Evolutionary conservation across 2,888 invertebrate species (phyloP), one percentile per base, ranked within the genome.

Genomic region (Eupsilia transversa): DNA sequence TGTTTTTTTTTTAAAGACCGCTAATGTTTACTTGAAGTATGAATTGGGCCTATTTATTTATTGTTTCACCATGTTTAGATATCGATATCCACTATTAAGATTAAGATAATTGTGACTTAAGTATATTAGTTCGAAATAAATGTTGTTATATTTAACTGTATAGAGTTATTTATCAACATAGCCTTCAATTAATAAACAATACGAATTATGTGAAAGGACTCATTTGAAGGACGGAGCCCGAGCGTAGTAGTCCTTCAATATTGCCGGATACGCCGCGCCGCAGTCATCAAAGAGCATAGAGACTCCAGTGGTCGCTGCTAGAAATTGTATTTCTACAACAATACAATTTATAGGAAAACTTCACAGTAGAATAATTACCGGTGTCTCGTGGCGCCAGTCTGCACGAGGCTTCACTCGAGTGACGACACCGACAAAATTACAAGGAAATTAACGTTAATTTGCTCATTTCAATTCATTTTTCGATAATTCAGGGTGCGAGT

Each of bases 221-320:
- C 12, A 1, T 63, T 33, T 1, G 57, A 64, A 77, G 79, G 77
- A 43, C 49, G n/a, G 2, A 20, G 27, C 3, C 35, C 20, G 72
- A 33, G n/a, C 12, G 30, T n/a, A 61, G 52, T 79, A 30, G 57
- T 59, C 52, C 43, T 72, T 59, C 72, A 72, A 35, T 63, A 35
- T n/a, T 3, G 10, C 14, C 9, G 38, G 12, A 27, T 49, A 23
- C 17, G 33, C 33, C 23, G 12, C 78, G 20, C 23, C 33, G 20
- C 7, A 30, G 23, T 1, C 17, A 12, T 49, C 38, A 70, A 17
- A 30, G 38, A 70, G 9, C 30, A 30, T 6, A 12, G 7, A 46
- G 3, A 27, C 0, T 0, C 23, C 0, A 9, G 23, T 9, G 2
- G 6, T 12, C 4, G 1, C 10, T 49, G 4, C 12, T 52, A 70